These are phyloP conservation scores for Eilema sororculum DNA, from an alignment of 2,888 invertebrate species.

Conservation along the genomic window DNA sequence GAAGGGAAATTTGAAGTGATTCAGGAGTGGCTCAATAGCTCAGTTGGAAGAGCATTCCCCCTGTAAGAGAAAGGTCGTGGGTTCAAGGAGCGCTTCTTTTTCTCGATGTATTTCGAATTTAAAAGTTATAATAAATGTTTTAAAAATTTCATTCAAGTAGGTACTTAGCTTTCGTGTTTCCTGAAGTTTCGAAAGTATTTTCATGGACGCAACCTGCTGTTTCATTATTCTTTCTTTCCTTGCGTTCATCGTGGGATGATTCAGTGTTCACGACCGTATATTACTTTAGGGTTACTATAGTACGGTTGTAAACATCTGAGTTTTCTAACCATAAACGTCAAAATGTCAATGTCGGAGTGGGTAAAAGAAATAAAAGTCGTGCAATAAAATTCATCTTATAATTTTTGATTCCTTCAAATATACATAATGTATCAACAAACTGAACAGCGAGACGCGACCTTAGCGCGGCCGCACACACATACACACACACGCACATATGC, in stretches of 20 bases:
- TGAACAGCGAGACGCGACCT: constrained; percentile 82
- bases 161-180: neutral
- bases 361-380: constrained; percentile 56
- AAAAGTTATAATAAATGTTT: too few species aligned
- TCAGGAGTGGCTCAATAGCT: too few species aligned
- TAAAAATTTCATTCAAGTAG: too few species aligned
- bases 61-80: too few species aligned
- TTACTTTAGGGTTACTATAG: too few species aligned
- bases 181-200: neutral
- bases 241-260: neutral
- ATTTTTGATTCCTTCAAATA: constrained; percentile 87
- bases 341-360: too few species aligned
- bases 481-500: constrained; percentile 44
- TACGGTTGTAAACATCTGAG: too few species aligned
- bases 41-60: too few species aligned
- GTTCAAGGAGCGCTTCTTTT: too few species aligned
- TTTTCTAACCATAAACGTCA: too few species aligned
- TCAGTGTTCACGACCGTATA: neutral
- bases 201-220: neutral
- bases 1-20: too few species aligned
- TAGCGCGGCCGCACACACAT: constrained; percentile 54
- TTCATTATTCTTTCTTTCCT: neutral
- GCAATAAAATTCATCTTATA: constrained; percentile 82
- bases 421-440: constrained; percentile 87
- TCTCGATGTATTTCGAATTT: too few species aligned